These are phyloP conservation scores for Mylabris phalerata DNA, from an alignment of 1,140 invertebrate species.

Conservation along the genomic window DNA sequence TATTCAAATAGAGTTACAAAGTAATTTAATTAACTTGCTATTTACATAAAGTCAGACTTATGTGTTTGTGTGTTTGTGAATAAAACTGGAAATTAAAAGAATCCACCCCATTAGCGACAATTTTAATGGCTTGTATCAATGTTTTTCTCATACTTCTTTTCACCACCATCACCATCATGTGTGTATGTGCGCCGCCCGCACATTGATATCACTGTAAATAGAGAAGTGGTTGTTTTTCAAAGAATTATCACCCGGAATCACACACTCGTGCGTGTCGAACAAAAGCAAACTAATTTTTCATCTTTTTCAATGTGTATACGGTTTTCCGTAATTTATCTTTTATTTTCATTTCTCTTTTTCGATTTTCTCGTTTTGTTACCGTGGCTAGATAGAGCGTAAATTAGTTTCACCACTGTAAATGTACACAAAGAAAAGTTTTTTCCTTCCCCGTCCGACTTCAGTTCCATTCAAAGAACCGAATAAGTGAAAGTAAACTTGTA, in stretches of 20 bases:
- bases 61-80: too few species aligned
- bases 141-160: too few species aligned
- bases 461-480: neutral
- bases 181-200: too few species aligned
- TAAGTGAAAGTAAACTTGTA: conserved; percentile 14
- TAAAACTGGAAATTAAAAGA: too few species aligned
- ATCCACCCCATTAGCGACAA: too few species aligned
- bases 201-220: too few species aligned
- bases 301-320: conserved; percentile 9
- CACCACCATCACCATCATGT: too few species aligned
- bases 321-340: conserved; percentile 16
- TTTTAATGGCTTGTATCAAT: too few species aligned
- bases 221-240: neutral
- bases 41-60: too few species aligned
- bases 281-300: conserved; percentile 17
- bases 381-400: conserved; percentile 7
- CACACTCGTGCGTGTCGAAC: conserved; percentile 18
- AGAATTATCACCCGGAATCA: conserved; percentile 14
- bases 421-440: conserved; percentile 8
- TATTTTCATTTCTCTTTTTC: neutral
- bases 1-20: too few species aligned
- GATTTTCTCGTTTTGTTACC: neutral
- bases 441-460: neutral
- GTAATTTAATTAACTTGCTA: too few species aligned
- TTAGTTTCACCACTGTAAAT: conserved; percentile 12